Evolutionary conservation across 1,140 invertebrate genomes (phyloP), one percentile per base, ranked within the genome.

Genomic region (Solen grandis): DNA sequence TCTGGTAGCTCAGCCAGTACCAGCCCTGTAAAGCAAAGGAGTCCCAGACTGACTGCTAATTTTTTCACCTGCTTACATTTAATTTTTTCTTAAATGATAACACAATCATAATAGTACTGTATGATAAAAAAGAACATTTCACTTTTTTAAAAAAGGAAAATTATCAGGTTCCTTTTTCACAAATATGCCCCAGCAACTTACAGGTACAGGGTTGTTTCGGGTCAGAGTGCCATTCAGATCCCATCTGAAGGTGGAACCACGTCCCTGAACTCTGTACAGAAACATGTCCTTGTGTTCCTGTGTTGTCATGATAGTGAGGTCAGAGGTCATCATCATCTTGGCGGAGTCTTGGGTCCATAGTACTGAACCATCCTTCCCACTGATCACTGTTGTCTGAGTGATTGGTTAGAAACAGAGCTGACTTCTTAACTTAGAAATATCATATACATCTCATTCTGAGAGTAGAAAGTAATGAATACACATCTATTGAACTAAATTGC

Each of bases 291-390:
- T 25, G 54, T 80, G 38, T 16, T 36, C 13, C 10, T 50, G 35
- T 27, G 8, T 72, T 13, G 77, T 80, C n/a, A 41, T 13, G 36
- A 80, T 29, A 31, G 8, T 65, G 4, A 80, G 35, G n/a, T 16
- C 19, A 22, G 77, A 80, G 35, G 59, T 80, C n/a, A 55, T 36
- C 66, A 72, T 55, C 59, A 72, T 63, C 16, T n/a, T 38, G 22
- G 27, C 5, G 13, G 77, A 63, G 27, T 55, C 10, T 3, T 72
- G 29, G 14, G 55, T 36, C 77, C 77, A 80, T 10, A 80, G 59
- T 3, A 72, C 22, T 52, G 54, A 62, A 10, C 77, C 77, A 65
- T 80, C 68, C 14, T 54, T 52, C 54, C 77, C 77, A 65, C 59
- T 72, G 25, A 80, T 52, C 19, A 80, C 46, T 29, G 41, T 50